These are phyloP conservation scores for Arenaria interpres DNA, from an alignment of 2,113 vertebrate genomes.

Conservation along the genomic window DNA sequence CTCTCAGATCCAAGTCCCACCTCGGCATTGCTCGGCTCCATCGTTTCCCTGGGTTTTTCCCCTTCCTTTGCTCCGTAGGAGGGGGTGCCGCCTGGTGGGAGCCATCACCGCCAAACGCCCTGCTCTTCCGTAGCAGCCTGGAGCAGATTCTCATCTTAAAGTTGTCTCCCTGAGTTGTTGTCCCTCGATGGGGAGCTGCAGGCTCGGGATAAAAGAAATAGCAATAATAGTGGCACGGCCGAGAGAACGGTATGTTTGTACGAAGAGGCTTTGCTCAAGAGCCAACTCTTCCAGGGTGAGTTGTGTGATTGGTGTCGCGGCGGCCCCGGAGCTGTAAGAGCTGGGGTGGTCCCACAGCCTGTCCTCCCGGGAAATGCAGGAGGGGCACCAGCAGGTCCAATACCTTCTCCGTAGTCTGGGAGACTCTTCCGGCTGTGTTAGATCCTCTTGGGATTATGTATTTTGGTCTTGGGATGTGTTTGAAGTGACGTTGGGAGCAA, in stretches of 20 bases:
- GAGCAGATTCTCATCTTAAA: neutral
- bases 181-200: neutral
- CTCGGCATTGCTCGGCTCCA: rapidly evolving
- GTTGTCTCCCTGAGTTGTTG: neutral
- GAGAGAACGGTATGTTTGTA: neutral
- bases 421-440: neutral
- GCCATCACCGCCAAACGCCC: neutral
- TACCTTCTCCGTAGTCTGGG: neutral
- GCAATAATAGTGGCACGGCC: rapidly evolving
- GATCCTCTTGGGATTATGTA: neutral
- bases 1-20: neutral
- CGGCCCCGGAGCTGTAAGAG: neutral
- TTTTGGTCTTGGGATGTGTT: neutral
- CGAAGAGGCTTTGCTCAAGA: neutral
- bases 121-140: neutral
- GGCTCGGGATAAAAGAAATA: neutral
- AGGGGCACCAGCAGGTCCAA: neutral
- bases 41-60: neutral
- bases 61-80: neutral
- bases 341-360: neutral
- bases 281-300: neutral
- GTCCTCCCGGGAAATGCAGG: neutral
- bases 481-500: neutral
- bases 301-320: rapidly evolving
- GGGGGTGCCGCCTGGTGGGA: neutral